These are phyloP conservation scores for Brenthis daphne DNA, from an alignment of 2,888 invertebrate species.

Conservation along the genomic window DNA sequence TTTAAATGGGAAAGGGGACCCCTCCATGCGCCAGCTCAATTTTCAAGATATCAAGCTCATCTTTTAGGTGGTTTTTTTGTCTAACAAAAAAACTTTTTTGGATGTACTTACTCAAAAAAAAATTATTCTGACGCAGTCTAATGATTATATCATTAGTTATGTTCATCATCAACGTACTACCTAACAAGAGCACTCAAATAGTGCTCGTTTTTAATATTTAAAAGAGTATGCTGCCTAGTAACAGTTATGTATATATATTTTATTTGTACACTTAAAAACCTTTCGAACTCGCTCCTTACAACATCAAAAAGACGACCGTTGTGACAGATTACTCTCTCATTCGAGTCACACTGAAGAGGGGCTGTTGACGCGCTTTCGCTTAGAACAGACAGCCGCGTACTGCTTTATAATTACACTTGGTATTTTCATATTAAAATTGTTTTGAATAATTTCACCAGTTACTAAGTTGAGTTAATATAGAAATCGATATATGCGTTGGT, in stretches of 20 bases:
- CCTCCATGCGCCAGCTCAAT: too few relatives aligned
- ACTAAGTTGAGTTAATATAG: too few relatives aligned
- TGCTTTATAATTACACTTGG: not conserved
- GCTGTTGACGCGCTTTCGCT: constrained; percentile 1
- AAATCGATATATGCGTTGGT: too few relatives aligned
- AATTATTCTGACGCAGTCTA: too few relatives aligned
- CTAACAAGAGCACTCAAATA: not conserved
- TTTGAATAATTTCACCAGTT: not conserved
- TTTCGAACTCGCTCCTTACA: constrained; percentile 8
- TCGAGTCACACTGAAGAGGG: constrained; percentile 9
- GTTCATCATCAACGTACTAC: too few relatives aligned
- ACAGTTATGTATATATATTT: not conserved
- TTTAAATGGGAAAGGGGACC: too few relatives aligned
- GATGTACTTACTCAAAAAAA: too few relatives aligned
- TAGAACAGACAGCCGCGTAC: not conserved
- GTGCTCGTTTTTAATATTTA: not conserved
- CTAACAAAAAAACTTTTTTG: too few relatives aligned
- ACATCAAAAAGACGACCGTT: constrained; percentile 14
- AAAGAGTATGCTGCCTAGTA: too few relatives aligned
- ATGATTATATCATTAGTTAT: not conserved
- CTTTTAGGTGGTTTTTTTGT: too few relatives aligned
- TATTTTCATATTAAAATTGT: constrained; percentile 1
- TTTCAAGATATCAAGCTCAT: too few relatives aligned
- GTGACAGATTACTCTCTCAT: constrained; percentile 16
- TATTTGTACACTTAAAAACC: not conserved